Evolutionary conservation across 2,113 vertebrate species (phyloP).

Genomic region (Rhagologus leucostigma): DNA sequence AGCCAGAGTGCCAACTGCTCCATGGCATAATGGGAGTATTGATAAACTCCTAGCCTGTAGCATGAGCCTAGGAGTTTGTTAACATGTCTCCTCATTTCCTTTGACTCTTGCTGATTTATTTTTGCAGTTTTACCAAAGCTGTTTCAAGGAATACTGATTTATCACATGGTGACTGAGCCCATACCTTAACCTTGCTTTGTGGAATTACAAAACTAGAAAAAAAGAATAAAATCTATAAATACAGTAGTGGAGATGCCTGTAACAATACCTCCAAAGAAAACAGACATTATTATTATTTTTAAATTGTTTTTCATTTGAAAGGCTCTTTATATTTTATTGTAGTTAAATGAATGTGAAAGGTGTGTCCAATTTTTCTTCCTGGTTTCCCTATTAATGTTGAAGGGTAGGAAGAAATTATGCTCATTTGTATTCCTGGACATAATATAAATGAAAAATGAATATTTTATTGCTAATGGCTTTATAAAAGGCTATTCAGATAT

Average conservation of each 20-base stretch:
- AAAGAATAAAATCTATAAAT: neutral
- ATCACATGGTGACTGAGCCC: neutral
- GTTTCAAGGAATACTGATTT: neutral
- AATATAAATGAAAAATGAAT: slow-evolving; percentile 17
- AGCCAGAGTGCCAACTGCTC: neutral
- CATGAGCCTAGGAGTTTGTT: neutral
- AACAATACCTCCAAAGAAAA: neutral
- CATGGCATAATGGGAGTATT: neutral
- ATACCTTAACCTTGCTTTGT: neutral
- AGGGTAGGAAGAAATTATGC: neutral
- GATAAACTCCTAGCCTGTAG: neutral
- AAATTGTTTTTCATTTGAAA: neutral
- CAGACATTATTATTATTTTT: neutral
- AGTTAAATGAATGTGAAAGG: slow-evolving; percentile 14
- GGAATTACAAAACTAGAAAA: neutral
- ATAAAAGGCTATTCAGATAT: neutral
- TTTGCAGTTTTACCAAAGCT: neutral
- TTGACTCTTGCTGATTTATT: neutral
- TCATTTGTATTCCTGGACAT: slow-evolving; percentile 34
- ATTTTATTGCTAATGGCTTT: slow-evolving; percentile 24
- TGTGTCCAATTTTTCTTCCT: neutral
- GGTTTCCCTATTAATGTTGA: slow-evolving; percentile 8
- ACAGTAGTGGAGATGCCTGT: neutral
- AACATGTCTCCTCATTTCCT: neutral
- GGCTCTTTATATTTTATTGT: neutral